Evolutionary conservation across 2,113 vertebrate species (phyloP), one percentile per base, ranked within the genome.

Genomic region (Sinocyclocheilus anophthalmus): DNA sequence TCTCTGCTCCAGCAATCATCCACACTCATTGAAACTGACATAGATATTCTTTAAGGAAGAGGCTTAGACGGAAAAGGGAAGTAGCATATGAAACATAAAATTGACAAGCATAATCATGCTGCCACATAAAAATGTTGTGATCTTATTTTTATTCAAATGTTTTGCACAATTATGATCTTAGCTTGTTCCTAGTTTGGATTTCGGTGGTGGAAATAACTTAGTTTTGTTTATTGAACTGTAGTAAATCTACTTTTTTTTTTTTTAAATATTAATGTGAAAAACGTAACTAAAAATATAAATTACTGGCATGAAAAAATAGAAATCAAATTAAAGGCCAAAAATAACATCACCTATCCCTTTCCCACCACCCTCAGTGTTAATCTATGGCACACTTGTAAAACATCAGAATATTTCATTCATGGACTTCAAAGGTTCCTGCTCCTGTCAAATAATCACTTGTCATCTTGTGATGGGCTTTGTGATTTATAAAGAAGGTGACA

Each of bases 381-480:
- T 24, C 14, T 82, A 69, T 30, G 24, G 39, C 39, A 50, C 42
- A 48, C 24, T 67, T 48, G 80, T 69, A 82, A 30, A 69, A 48
- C 80, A 82, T 82, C 24, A 42, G 20, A 78, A 57, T 59, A 70
- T 59, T 55, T 85, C 63, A 45, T 67, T 55, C 50, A 57, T 18
- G 20, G 84, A 57, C 63, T 72, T 85, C 76, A 82, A 82, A 82
- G 80, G 16, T 82, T 82, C 24, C 11, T 48, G 12, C 5, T 69
- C 42, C 39, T 55, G n/a, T 76, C 84, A 53, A 10, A 85, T 63
- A 24, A 55, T 3, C 26, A 12, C 67, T 72, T 42, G 55, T 59
- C 84, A 78, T 72, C 76, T 59, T 20, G 76, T 75, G 55, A 76
- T 14, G 26, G 14, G 24, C 55, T 84, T 80, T 80, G 84, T 80